A percentile compares a stretch with the other conserved stretches of the same genome.
Conservation (phyloP, 2,797 vertebrate genomes). For the Acanthiza pusilla region DNA sequence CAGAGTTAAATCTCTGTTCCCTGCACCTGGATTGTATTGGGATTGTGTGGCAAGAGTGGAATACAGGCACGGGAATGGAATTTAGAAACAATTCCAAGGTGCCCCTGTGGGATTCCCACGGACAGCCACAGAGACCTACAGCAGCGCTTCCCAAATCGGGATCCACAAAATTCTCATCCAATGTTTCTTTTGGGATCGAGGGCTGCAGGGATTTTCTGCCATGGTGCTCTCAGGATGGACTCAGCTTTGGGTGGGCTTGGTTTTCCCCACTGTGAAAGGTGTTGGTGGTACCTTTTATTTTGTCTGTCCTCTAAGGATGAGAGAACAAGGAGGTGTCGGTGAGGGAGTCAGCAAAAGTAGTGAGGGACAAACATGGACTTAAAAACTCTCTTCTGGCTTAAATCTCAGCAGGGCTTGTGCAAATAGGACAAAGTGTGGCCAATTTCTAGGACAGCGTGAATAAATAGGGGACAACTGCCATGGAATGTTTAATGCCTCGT, state of each 20-base stretch:
- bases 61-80: not conserved
- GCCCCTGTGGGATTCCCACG: not conserved
- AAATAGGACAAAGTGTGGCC: not conserved
- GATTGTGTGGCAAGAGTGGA: not conserved
- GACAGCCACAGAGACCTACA: not conserved
- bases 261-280: not conserved
- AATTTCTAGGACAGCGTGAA: not conserved
- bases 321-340: not conserved
- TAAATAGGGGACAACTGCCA: not conserved
- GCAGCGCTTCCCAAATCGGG: not conserved
- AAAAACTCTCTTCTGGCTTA: not conserved
- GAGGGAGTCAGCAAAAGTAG: not conserved
- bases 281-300: not conserved
- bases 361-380: not conserved
- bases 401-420: not conserved
- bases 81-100: not conserved
- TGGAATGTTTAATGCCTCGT: not conserved
- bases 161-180: not conserved
- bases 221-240: not conserved
- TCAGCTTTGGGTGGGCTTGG: not conserved
- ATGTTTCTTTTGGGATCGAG: accelerated
- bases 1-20: not conserved
- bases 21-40: not conserved
- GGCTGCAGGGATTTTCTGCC: not conserved
- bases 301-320: not conserved